Evolutionary conservation across 2,797 vertebrate genomes (phyloP).

Genomic region (Esox lucius): DNA sequence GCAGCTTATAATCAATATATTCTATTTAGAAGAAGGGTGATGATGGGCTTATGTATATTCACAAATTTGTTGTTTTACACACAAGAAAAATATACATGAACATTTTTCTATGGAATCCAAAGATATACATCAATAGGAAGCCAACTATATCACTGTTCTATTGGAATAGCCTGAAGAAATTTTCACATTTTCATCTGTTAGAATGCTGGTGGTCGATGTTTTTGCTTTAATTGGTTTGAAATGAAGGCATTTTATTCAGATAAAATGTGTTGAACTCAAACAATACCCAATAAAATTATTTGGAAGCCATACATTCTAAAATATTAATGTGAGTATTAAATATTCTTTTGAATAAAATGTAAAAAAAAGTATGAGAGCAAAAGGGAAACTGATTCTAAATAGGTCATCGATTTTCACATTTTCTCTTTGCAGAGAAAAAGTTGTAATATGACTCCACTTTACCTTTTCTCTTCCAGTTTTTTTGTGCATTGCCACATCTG

Average conservation of each 20-base stretch:
- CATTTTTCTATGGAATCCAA: not conserved
- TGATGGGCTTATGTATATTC: no score
- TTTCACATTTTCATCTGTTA: not conserved
- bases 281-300: conserved; percentile 23
- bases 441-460: conserved; percentile 48
- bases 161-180: not conserved
- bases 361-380: not conserved
- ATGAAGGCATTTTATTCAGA: conserved; percentile 25
- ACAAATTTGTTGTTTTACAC: no score
- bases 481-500: conserved; percentile 52
- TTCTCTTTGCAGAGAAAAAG: conserved; percentile 42
- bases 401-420: conserved; percentile 34
- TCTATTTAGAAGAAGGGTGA: no score
- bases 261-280: conserved; percentile 31
- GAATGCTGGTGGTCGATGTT: not conserved
- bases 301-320: conserved; percentile 18
- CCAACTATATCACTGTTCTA: not conserved
- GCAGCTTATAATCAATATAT: no score
- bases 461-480: conserved; percentile 24
- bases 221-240: conserved; percentile 4
- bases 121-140: not conserved
- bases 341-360: conserved; percentile 11
- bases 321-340: conserved; percentile 9
- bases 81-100: not conserved
- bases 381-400: conserved; percentile 24